These are phyloP conservation scores for Drosophila yakuba DNA, from an alignment of 1,140 invertebrate species.

Conservation along the genomic window DNA sequence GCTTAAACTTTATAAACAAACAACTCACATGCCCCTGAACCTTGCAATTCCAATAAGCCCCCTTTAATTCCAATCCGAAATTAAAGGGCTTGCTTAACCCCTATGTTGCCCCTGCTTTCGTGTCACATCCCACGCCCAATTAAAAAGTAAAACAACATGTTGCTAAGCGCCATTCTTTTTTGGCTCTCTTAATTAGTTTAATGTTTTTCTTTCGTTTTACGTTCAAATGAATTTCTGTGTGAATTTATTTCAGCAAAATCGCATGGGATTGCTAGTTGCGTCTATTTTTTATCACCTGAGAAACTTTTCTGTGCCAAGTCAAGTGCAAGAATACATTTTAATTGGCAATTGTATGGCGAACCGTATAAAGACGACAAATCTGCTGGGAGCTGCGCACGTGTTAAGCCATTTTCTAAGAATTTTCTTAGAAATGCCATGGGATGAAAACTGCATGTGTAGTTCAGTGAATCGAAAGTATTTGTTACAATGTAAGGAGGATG, in stretches of 20 bases:
- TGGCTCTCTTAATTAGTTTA: conserved; percentile 45
- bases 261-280: conserved; percentile 10
- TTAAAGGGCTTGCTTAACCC: conserved; percentile 40
- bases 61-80: conserved; percentile 19
- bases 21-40: background rate
- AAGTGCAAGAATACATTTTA: conserved; percentile 34
- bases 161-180: conserved; percentile 33
- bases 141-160: conserved; percentile 22
- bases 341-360: conserved; percentile 28
- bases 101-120: background rate
- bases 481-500: conserved; percentile 2
- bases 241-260: conserved; percentile 30
- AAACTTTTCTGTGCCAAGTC: conserved; percentile 6
- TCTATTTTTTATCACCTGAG: conserved; percentile 16
- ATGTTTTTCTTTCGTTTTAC: conserved; percentile 12
- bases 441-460: background rate
- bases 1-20: conserved; percentile 18
- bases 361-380: conserved; percentile 4
- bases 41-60: background rate
- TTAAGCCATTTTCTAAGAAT: conserved; percentile 18
- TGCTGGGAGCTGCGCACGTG: conserved; percentile 12
- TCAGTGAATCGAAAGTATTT: conserved; percentile 13
- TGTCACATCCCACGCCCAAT: conserved; percentile 42
- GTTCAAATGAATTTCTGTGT: conserved; percentile 21
- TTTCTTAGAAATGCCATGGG: conserved; percentile 15